These are phyloP conservation scores for Drosophila differens DNA, from an alignment of 2,888 invertebrate genomes.

Conservation along the genomic window DNA sequence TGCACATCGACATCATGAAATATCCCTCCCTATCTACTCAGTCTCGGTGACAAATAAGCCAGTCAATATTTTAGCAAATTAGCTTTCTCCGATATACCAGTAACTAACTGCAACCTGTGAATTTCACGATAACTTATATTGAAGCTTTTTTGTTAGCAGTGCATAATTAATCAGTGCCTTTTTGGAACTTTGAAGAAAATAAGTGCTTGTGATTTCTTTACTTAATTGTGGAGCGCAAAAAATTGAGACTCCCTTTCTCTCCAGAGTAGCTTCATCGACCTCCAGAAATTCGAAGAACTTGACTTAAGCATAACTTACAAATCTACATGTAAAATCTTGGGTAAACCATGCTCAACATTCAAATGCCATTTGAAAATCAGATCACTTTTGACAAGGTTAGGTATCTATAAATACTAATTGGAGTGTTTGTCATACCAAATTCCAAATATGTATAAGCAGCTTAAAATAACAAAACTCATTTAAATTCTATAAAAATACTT, in stretches of 20 bases:
- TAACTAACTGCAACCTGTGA: constrained; percentile 30
- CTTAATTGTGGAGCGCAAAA: too few species aligned
- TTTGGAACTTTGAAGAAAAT: background rate
- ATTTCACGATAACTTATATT: constrained; percentile 10
- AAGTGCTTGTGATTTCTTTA: background rate
- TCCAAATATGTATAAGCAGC: too few species aligned
- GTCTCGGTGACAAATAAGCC: constrained; percentile 61
- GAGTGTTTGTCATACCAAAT: background rate
- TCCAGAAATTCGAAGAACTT: background rate
- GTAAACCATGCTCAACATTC: background rate
- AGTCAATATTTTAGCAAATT: constrained; percentile 78
- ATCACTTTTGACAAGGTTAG: too few species aligned
- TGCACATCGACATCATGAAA: constrained; percentile 36
- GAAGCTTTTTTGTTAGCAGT: background rate
- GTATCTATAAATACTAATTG: background rate
- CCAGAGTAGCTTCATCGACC: background rate
- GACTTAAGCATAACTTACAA: background rate
- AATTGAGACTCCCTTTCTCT: too few species aligned
- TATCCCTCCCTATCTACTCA: background rate
- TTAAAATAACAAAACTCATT: background rate
- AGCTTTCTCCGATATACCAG: constrained; percentile 71
- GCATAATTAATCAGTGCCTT: background rate
- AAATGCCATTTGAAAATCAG: too few species aligned
- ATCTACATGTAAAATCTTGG: background rate
- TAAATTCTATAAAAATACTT: background rate